Conservation (phyloP, 37 sponge, comb jelly and placozoan species). For the Halichondria panicea region DNA sequence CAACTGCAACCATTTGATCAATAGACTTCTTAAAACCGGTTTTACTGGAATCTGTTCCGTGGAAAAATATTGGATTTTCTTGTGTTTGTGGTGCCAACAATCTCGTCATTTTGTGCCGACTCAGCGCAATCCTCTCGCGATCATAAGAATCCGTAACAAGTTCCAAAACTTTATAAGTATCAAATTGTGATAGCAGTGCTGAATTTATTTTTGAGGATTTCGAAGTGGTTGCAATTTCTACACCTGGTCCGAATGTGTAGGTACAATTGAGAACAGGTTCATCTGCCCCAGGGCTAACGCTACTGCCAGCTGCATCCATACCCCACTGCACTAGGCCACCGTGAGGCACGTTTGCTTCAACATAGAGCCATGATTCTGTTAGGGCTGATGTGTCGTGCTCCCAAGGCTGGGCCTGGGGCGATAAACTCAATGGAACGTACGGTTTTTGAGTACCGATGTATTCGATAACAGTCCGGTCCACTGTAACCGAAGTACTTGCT, state of each 20-base stretch:
- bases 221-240: background rate
- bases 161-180: constrained; percentile 40
- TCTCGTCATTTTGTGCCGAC: constrained; percentile 61
- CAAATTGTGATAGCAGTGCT: constrained; percentile 10
- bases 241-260: constrained; percentile 28
- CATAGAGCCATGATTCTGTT: constrained; percentile 68
- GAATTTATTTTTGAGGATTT: background rate
- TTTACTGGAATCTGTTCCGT: constrained; percentile 27
- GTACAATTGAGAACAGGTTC: constrained; percentile 41
- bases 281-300: constrained; percentile 45
- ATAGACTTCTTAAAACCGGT: constrained; percentile 12
- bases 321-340: constrained; percentile 16
- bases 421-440: constrained; percentile 12
- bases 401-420: constrained; percentile 21
- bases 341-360: constrained; percentile 27
- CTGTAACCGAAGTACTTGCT: constrained; percentile 1
- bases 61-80: constrained; percentile 75
- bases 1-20: constrained; percentile 53
- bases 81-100: constrained; percentile 65
- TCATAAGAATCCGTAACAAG: constrained; percentile 58
- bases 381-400: constrained; percentile 13
- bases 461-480: constrained; percentile 22
- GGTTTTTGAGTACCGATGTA: constrained; percentile 52
- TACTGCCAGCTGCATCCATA: background rate
- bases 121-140: constrained; percentile 53